Percentiles rank a stretch among this genome's conserved stretches.
These are phyloP conservation scores for Chloroceryle amazona DNA, from an alignment of 2,797 vertebrate species.

Conservation along the genomic window DNA sequence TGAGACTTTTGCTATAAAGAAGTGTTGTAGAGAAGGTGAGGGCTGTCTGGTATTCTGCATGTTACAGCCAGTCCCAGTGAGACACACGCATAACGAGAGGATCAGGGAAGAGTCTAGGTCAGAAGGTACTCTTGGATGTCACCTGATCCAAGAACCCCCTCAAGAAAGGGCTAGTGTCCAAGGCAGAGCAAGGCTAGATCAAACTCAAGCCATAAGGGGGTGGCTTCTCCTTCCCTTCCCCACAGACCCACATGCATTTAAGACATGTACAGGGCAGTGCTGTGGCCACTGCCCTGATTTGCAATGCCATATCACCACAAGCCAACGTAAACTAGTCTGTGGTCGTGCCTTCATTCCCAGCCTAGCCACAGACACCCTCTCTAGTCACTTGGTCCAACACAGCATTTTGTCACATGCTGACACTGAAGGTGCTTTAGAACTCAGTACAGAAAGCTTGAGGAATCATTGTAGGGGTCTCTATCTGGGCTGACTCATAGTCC, in stretches of 20 bases:
- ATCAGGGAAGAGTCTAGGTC: not conserved
- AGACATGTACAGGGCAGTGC: not conserved
- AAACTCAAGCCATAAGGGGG: not conserved
- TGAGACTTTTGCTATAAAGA: not conserved
- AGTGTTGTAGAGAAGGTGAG: not conserved
- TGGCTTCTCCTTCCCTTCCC: not conserved
- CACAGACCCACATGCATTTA: not conserved
- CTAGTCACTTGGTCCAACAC: not conserved
- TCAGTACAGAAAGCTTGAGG: not conserved
- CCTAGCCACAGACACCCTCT: not conserved
- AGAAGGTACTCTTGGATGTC: not conserved
- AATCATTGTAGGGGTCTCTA: not conserved
- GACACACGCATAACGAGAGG: not conserved
- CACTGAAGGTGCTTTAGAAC: not conserved
- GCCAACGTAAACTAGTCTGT: not conserved
- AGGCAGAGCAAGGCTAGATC: not conserved
- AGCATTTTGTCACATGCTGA: not conserved
- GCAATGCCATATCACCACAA: not conserved
- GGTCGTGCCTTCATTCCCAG: not conserved
- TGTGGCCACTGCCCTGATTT: not conserved
- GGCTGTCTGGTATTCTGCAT: not conserved
- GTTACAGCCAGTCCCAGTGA: accelerated
- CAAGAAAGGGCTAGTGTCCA: not conserved
- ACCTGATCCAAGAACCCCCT: not conserved
- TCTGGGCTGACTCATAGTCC: not conserved